Percentiles rank a stretch among this genome's conserved stretches.
These are phyloP conservation scores for Oreortyx pictus DNA, from an alignment of 2,797 vertebrate species.

Conservation along the genomic window DNA sequence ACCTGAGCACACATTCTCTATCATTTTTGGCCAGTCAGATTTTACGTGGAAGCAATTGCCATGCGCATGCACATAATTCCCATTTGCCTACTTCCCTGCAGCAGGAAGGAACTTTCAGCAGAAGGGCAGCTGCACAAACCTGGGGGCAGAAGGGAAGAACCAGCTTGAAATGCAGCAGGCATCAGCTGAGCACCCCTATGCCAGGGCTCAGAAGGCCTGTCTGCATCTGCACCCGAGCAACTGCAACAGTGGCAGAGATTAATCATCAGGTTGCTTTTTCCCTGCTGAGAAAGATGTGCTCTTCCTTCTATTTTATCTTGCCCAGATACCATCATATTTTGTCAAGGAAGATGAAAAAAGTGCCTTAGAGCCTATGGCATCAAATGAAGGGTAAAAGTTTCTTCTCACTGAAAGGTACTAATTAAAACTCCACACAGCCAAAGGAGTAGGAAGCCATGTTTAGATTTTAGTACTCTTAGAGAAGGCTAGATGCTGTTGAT, in stretches of 20 bases:
- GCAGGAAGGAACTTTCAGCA: neutral
- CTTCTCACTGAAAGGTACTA: neutral
- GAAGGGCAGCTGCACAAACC: neutral
- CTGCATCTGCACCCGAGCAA: neutral
- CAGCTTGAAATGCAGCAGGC: neutral
- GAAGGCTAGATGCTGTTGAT: neutral
- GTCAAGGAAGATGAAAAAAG: neutral
- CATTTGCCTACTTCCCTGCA: fast-evolving
- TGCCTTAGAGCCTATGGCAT: neutral
- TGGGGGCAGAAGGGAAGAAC: neutral
- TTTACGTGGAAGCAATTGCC: neutral
- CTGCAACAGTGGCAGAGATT: neutral
- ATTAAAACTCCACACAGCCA: neutral
- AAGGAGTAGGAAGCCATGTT: neutral
- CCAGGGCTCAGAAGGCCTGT: fast-evolving
- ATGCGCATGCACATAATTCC: neutral
- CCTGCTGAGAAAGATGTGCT: neutral
- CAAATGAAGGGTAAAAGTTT: neutral
- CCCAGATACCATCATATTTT: neutral
- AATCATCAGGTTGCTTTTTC: neutral
- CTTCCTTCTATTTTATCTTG: neutral
- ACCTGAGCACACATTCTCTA: neutral
- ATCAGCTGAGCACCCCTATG: fast-evolving
- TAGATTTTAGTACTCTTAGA: neutral
- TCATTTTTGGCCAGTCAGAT: neutral